Conservation (phyloP, 2,888 invertebrate species). For the Deroplatys truncata region DNA sequence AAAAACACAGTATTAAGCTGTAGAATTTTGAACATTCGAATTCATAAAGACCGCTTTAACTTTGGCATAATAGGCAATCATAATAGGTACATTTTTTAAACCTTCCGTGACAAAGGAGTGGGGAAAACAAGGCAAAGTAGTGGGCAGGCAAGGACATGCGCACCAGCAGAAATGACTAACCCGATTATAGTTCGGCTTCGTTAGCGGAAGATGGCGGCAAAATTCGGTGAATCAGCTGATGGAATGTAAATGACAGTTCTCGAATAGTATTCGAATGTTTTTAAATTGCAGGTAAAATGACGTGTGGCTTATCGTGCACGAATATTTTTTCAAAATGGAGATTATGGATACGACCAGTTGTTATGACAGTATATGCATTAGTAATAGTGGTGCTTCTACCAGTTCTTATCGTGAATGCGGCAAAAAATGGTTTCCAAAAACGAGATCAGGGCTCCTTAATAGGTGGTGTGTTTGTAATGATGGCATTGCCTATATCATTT, state of each 20-base stretch:
- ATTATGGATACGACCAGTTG: slow-evolving; percentile 84
- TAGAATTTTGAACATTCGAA: no score
- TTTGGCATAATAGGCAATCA: no score
- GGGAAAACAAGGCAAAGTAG: no score
- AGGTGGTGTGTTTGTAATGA: slow-evolving; percentile 86
- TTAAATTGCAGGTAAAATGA: neutral
- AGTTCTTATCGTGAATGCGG: slow-evolving; percentile 72
- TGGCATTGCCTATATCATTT: slow-evolving; percentile 86
- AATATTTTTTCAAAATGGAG: slow-evolving; percentile 57
- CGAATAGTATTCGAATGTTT: neutral
- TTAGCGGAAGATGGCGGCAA: neutral
- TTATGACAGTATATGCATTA: slow-evolving; percentile 73
- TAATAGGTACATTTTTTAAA: no score
- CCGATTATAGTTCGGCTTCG: no score
- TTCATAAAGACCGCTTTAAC: no score
- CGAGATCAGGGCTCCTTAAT: slow-evolving; percentile 78
- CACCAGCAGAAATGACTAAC: no score
- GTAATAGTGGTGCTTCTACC: slow-evolving; percentile 82
- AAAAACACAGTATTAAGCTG: no score
- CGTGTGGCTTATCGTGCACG: slow-evolving; percentile 22
- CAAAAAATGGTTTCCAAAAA: slow-evolving; percentile 72
- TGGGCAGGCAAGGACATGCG: no score
- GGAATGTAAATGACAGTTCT: neutral
- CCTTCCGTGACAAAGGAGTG: no score
- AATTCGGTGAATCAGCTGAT: neutral